A percentile compares a stretch with the other conserved stretches of the same genome.
Evolutionary conservation across 2,113 vertebrate species (phyloP).

Genomic region (Xiphophorus maculatus): DNA sequence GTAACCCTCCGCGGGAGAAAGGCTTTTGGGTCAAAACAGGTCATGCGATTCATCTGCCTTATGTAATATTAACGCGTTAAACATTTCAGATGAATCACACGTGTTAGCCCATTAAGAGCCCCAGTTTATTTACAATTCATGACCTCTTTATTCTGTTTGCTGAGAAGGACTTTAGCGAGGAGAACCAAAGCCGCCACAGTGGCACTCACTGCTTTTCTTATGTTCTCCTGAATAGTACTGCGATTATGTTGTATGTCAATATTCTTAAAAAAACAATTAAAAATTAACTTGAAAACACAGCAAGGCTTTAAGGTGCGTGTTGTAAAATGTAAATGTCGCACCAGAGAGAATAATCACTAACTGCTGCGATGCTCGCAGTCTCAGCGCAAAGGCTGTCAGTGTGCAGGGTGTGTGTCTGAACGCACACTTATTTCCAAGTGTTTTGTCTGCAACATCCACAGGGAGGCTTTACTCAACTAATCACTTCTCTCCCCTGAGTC

Average conservation of each 20-base stretch:
- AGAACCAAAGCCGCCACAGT: slow-evolving; percentile 2
- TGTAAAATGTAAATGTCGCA: slow-evolving; percentile 49
- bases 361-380: slow-evolving; percentile 16
- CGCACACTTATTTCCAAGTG: slow-evolving; percentile 14
- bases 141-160: not conserved
- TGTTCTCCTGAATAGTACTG: not conserved
- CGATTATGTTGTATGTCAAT: not conserved
- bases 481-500: slow-evolving; percentile 61
- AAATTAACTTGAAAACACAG: too few species aligned
- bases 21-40: too few species aligned
- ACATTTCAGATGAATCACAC: too few species aligned
- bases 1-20: too few species aligned
- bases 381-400: slow-evolving; percentile 20
- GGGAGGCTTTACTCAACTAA: slow-evolving; percentile 73
- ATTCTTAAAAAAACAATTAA: not conserved
- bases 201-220: slow-evolving; percentile 3
- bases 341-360: slow-evolving; percentile 27
- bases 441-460: slow-evolving; percentile 39
- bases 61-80: too few species aligned
- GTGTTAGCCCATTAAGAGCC: too few species aligned
- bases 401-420: slow-evolving; percentile 5
- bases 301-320: too few species aligned
- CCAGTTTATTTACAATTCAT: not conserved
- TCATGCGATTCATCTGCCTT: too few species aligned
- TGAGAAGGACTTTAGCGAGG: not conserved